phyloP scores from a whole-genome alignment of 2,888 invertebrate genomes.

The Eilema griseolum region DNA sequence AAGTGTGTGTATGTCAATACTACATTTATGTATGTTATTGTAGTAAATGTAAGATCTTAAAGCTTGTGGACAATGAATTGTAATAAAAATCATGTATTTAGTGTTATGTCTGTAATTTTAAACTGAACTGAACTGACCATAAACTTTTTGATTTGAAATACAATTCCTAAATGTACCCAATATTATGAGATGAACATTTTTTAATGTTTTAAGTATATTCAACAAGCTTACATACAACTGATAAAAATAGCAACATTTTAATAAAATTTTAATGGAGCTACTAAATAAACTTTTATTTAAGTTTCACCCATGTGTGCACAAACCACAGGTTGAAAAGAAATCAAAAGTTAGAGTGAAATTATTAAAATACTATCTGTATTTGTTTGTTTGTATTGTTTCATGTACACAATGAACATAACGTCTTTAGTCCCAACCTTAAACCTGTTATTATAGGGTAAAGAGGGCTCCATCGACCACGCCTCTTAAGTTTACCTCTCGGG shows the following conservation, averaged over 20 bases:
- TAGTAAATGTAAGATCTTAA: slow-evolving; percentile 38
- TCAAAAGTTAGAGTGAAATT: not conserved
- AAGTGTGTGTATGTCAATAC: slow-evolving; percentile 38
- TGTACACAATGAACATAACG: no score
- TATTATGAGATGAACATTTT: slow-evolving; percentile 45
- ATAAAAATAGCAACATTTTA: slow-evolving; percentile 41
- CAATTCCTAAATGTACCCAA: slow-evolving; percentile 27
- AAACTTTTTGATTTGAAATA: slow-evolving; percentile 34
- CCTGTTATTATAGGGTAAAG: no score
- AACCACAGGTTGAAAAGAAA: not conserved
- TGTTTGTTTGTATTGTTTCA: no score
- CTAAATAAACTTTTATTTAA: slow-evolving; percentile 21
- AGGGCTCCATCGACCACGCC: no score
- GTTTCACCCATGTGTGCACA: not conserved
- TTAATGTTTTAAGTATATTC: slow-evolving; percentile 45
- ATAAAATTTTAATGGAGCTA: slow-evolving; percentile 43
- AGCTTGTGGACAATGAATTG: slow-evolving; percentile 49
- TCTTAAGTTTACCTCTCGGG: no score
- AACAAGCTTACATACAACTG: slow-evolving; percentile 32
- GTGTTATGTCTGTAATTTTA: slow-evolving; percentile 13
- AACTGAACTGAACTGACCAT: slow-evolving; percentile 29
- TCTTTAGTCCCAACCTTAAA: no score
- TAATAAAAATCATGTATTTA: slow-evolving; percentile 45
- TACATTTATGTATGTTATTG: slow-evolving; percentile 24
- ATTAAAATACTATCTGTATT: not conserved